A percentile compares a stretch with the other conserved stretches of the same genome.
These are phyloP conservation scores for Branchellion lobata DNA, from an alignment of 2,888 invertebrate genomes.

Conservation along the genomic window DNA sequence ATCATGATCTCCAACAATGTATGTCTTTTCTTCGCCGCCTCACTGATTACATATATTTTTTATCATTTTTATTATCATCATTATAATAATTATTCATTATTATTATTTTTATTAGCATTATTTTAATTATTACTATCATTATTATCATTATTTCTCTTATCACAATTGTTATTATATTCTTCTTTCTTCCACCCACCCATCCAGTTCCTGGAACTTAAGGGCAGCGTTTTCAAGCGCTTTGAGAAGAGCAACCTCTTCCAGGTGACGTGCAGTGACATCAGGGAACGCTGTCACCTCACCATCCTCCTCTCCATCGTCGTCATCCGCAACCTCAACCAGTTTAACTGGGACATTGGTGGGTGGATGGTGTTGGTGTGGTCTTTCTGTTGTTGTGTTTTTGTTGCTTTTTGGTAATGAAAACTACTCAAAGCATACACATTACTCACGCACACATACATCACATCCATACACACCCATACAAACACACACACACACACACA, in stretches of 20 bases:
- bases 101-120: too few species aligned
- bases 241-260: constrained; percentile 94
- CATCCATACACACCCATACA: too few species aligned
- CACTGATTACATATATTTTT: too few species aligned
- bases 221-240: constrained; percentile 97
- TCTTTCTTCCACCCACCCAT: too few species aligned
- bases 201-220: constrained; percentile 98
- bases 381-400: background rate
- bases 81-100: background rate
- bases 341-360: constrained; percentile 80
- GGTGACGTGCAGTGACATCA: constrained; percentile 93
- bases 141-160: background rate
- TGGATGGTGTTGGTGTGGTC: background rate
- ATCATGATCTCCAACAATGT: constrained; percentile 99
- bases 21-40: constrained; percentile 65
- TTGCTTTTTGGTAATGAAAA: too few species aligned
- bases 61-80: background rate
- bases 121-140: background rate
- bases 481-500: background rate
- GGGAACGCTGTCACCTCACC: constrained; percentile 90
- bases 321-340: constrained; percentile 96
- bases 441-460: too few species aligned
- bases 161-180: too few species aligned
- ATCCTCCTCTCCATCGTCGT: constrained; percentile 88
- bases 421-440: too few species aligned